Evolutionary conservation across 2,113 vertebrate species (phyloP).

Genomic region (Petaurus breviceps): DNA sequence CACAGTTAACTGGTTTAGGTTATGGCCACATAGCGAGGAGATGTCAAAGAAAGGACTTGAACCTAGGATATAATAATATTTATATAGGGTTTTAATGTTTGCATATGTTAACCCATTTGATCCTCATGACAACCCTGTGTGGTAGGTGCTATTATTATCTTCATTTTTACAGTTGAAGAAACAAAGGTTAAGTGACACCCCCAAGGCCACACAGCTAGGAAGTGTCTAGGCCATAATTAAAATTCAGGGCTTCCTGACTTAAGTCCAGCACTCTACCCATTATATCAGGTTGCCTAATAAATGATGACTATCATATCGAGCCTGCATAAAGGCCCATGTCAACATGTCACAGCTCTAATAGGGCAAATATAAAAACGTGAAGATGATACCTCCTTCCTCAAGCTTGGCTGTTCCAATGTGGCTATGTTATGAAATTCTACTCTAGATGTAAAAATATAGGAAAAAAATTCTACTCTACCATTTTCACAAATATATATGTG

Average conservation of each 20-base stretch:
- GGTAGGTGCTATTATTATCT: background rate
- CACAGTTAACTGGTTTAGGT: background rate
- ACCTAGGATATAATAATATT: background rate
- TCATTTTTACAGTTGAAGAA: background rate
- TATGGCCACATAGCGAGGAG: background rate
- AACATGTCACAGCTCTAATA: background rate
- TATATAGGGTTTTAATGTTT: background rate
- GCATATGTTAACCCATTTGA: background rate
- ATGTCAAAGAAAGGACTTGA: background rate
- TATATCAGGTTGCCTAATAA: background rate
- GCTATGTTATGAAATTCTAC: background rate
- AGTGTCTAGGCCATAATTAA: background rate
- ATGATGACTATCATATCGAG: background rate
- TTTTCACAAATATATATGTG: background rate
- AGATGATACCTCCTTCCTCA: background rate
- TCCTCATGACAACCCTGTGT: background rate
- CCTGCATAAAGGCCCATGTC: background rate
- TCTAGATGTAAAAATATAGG: background rate
- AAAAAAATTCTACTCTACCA: background rate
- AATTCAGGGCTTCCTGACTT: background rate
- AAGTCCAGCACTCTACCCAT: background rate
- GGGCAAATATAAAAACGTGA: background rate
- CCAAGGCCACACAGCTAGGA: background rate
- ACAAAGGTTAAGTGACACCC: background rate
- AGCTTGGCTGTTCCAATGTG: background rate